These are phyloP conservation scores for Micromussa lordhowensis DNA, from an alignment of 92 coral and sea anemone species.

Conservation along the genomic window DNA sequence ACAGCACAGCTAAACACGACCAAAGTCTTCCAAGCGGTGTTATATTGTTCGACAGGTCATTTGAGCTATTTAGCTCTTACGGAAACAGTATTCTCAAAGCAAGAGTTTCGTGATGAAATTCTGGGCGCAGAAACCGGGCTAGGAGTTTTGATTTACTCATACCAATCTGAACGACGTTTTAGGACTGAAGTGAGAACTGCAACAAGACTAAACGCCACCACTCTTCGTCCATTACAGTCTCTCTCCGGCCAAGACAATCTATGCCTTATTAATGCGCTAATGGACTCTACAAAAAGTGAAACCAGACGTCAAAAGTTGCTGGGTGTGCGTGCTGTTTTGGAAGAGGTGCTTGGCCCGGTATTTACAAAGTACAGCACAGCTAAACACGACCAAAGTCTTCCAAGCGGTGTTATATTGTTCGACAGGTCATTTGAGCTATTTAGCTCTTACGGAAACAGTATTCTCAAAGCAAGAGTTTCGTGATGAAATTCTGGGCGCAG, in stretches of 20 bases:
- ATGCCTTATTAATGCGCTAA: conserved; percentile 21
- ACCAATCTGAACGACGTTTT: conserved; percentile 36
- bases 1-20: conserved; percentile 21
- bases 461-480: conserved; percentile 36
- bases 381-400: background rate
- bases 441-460: conserved; percentile 13
- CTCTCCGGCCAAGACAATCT: conserved; percentile 31
- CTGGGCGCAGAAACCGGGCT: conserved; percentile 25
- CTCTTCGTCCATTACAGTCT: conserved; percentile 22
- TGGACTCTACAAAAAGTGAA: conserved; percentile 22
- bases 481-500: conserved; percentile 20
- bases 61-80: conserved; percentile 20
- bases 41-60: conserved; percentile 40
- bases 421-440: conserved; percentile 41
- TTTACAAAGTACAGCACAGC: conserved; percentile 32
- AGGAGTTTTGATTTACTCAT: conserved; percentile 30
- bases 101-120: conserved; percentile 34
- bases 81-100: conserved; percentile 20
- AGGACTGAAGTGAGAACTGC: conserved; percentile 45
- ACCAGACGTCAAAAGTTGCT: conserved; percentile 25
- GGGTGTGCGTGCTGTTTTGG: conserved; percentile 37
- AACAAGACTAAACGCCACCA: conserved; percentile 21
- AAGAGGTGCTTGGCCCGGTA: conserved; percentile 37
- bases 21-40: conserved; percentile 26
- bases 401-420: conserved; percentile 29